Conservation (phyloP, 1,140 invertebrate species). For the Cherax quadricarinatus region DNA sequence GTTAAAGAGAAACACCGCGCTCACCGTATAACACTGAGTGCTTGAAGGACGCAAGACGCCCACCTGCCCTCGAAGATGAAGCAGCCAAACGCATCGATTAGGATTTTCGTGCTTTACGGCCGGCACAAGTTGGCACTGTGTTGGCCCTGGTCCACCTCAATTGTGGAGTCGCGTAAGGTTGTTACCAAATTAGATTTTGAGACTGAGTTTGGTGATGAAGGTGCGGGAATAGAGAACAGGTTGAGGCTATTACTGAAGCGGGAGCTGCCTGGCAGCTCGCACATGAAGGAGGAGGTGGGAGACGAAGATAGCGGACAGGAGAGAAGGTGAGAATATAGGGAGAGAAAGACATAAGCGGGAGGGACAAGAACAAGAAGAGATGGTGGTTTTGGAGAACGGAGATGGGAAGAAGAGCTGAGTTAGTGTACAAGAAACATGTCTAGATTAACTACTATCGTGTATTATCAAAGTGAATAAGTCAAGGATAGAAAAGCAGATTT, state of each 20-base stretch:
- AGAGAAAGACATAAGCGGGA: neutral
- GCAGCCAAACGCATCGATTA: neutral
- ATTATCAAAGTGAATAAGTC: too few relatives aligned
- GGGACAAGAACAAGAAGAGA: too few relatives aligned
- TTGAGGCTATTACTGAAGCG: constrained; percentile 34
- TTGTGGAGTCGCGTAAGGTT: constrained; percentile 57
- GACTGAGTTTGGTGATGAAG: constrained; percentile 59
- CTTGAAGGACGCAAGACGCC: neutral
- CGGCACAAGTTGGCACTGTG: neutral
- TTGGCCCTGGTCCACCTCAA: constrained; percentile 39
- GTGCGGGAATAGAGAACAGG: constrained; percentile 34
- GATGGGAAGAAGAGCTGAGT: too few relatives aligned
- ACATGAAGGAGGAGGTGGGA: neutral
- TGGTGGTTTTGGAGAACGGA: too few relatives aligned
- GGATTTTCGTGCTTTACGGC: constrained; percentile 7
- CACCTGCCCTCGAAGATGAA: neutral
- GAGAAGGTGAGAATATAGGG: neutral
- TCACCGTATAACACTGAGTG: neutral
- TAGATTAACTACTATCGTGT: too few relatives aligned
- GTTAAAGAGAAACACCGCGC: constrained; percentile 43
- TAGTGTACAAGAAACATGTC: too few relatives aligned
- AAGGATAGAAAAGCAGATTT: too few relatives aligned
- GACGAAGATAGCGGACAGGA: neutral
- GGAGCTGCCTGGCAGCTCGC: neutral
- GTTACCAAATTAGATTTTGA: constrained; percentile 62